A percentile compares a stretch with the other conserved stretches of the same genome.
Evolutionary conservation across 2,797 vertebrate species (phyloP).

Genomic region (Euphonia xanthogaster): DNA sequence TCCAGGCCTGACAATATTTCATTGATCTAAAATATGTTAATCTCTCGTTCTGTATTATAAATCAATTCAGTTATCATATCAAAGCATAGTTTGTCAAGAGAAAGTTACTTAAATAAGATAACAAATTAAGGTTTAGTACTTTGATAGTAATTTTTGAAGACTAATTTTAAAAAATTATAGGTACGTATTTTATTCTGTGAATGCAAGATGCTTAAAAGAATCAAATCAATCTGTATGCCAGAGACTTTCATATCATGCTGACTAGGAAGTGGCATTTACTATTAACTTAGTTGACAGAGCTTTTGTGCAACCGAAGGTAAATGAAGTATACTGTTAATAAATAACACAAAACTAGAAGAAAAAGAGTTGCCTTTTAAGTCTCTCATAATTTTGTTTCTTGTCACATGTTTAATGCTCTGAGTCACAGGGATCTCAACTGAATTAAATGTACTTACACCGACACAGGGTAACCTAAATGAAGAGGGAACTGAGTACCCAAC

Average conservation of each 20-base stretch:
- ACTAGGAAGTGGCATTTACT: neutral
- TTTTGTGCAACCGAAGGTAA: neutral
- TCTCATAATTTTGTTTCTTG: neutral
- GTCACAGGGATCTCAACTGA: neutral
- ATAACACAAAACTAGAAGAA: neutral
- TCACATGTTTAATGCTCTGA: neutral
- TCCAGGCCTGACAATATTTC: neutral
- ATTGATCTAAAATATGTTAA: neutral
- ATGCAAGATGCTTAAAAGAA: neutral
- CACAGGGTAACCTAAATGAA: neutral
- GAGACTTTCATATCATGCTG: neutral
- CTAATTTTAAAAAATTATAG: neutral
- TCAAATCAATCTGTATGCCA: neutral
- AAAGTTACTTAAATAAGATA: neutral
- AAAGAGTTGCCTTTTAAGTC: neutral
- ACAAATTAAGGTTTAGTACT: neutral
- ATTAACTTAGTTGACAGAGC: neutral
- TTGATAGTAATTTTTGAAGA: neutral
- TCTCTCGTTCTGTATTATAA: neutral
- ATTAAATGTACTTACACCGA: neutral
- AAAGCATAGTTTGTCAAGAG: neutral
- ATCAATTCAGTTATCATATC: neutral
- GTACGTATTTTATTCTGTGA: neutral
- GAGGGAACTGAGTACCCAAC: neutral
- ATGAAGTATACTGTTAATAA: conserved; percentile 2